Base-by-base conservation (phyloP, 2,113 vertebrate genomes). In the Sisor rabdophorus region DNA sequence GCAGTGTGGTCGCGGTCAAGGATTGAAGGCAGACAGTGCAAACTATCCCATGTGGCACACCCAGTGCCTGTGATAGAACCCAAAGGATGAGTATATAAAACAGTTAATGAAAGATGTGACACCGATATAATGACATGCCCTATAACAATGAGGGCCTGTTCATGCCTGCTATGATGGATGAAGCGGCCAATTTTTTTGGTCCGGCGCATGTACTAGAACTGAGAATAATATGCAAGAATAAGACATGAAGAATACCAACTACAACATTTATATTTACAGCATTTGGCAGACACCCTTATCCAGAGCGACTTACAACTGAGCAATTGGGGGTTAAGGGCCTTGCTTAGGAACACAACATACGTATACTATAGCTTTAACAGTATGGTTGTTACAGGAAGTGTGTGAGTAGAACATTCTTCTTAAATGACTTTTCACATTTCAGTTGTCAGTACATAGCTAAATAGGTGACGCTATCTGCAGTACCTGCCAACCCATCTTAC, bases 391-490 rank as follows among this genome's bases (percentile, higher is more conserved):
- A 84, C 81, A 87, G 86, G 68, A 81, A 82, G 83, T 79, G 84
- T 84, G 85, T 84, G 78, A 79, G 82, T 81, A 71, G 40, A 81
- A 82, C 91, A 88, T 90, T 85, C 89, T 86, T 91, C 89, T 94
- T 90, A 81, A 91, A 91, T 92, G 89, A 91, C 93, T 92, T 93
- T 90, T 90, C 90, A 86, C 71, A 85, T 86, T 80, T 61, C 0
- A 4, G 3, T 0, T 82, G 86, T 85, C 88, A 93, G 89, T 91
- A 91, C 84, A 92, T 86, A 88, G 91, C 86, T 84, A 84, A 92
- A 92, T 91, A 94, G 92, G 92, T 94, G 91, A 89, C 85, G 84
- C 77, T 84, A 86, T 89, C 82, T 83, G 86, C 76, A 85, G 84
- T 91, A 92, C 88, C 90, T 92, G 92, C 90, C 91, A 88, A 81